These are phyloP conservation scores for Ditula angustiorana DNA, from an alignment of 2,888 invertebrate genomes.

Conservation along the genomic window DNA sequence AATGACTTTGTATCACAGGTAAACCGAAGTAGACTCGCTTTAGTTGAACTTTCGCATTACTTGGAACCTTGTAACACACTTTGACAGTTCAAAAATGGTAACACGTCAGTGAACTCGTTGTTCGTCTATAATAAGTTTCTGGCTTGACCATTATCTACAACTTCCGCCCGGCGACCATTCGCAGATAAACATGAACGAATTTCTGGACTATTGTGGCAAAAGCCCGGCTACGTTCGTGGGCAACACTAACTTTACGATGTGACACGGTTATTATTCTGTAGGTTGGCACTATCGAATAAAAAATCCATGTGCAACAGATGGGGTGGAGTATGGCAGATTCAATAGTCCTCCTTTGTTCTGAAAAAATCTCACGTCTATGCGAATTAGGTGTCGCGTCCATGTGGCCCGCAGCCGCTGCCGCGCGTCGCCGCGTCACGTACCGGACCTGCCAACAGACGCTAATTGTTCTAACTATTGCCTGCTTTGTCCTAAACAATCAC, in stretches of 20 bases:
- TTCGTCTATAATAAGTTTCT: too few relatives aligned
- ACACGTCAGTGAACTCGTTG: too few relatives aligned
- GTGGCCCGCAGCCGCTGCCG: constrained; percentile 44
- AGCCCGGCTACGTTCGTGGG: constrained; percentile 4
- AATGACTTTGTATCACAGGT: too few relatives aligned
- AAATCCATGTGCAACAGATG: constrained; percentile 19
- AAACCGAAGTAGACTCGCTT: too few relatives aligned
- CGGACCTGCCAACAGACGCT: constrained; percentile 59
- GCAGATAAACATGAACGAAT: constrained; percentile 28
- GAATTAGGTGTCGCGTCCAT: constrained; percentile 54
- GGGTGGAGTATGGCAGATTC: constrained; percentile 20
- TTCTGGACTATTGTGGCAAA: constrained; percentile 22
- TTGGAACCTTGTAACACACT: too few relatives aligned
- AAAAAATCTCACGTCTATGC: constrained; percentile 37
- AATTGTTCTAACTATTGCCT: constrained; percentile 55
- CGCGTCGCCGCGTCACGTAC: constrained; percentile 47
- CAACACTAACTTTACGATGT: background rate
- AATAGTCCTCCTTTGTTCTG: constrained; percentile 12
- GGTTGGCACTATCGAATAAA: background rate
- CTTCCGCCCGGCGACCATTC: constrained; percentile 24
- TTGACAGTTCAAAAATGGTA: too few relatives aligned
- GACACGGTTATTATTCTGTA: background rate
- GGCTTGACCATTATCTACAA: constrained; percentile 30
- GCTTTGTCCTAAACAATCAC: constrained; percentile 55
- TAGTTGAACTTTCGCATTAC: too few relatives aligned